Conservation (phyloP, 2,797 vertebrate genomes). For the Muscicapa comitata region DNA sequence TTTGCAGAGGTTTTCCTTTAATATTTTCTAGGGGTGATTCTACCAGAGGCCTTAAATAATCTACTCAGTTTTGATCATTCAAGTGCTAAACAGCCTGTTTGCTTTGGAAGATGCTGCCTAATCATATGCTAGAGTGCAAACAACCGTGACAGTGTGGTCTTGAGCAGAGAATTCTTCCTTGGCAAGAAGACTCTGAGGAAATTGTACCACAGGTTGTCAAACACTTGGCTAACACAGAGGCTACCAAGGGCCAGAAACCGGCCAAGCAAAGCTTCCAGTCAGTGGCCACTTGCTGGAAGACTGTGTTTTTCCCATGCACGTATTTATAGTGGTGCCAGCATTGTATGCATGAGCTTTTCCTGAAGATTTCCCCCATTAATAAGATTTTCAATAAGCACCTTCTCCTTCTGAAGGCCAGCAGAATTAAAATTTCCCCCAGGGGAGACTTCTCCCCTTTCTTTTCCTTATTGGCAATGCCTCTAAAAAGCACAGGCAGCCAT, state of each 20-base stretch:
- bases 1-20: background rate
- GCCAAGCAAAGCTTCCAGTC: background rate
- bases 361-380: background rate
- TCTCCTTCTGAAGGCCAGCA: background rate
- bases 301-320: background rate
- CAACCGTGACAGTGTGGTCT: background rate
- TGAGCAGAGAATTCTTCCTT: background rate
- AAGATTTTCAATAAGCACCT: background rate
- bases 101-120: background rate
- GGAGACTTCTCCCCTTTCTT: background rate
- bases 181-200: background rate
- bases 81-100: background rate
- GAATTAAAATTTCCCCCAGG: background rate
- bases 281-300: background rate
- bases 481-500: rapidly evolving
- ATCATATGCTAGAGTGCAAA: background rate
- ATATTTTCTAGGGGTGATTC: background rate
- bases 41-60: background rate
- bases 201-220: background rate
- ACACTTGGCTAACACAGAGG: background rate
- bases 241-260: background rate
- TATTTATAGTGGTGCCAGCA: background rate
- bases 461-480: background rate
- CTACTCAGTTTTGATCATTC: background rate
- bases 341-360: background rate